phyloP scores from a whole-genome alignment of 2,888 invertebrate genomes.

The Teleiodes luculella region DNA sequence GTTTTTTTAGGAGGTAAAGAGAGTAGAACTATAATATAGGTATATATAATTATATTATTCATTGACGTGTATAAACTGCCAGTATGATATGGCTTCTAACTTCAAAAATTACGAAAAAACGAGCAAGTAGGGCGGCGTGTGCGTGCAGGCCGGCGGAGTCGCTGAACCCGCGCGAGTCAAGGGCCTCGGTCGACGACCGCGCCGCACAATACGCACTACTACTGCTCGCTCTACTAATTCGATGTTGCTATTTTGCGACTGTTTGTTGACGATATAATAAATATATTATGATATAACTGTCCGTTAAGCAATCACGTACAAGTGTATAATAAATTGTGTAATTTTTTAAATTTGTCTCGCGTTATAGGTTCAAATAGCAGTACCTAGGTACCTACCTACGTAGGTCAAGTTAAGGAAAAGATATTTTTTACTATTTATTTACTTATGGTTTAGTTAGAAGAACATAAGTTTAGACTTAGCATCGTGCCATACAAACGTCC shows the following conservation, averaged over 20 bases:
- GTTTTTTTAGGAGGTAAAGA: too few relatives aligned
- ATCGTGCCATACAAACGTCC: too few relatives aligned
- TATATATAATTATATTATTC: too few relatives aligned
- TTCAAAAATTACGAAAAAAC: conserved; percentile 8
- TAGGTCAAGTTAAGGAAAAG: too few relatives aligned
- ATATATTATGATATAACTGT: neutral
- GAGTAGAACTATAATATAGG: too few relatives aligned
- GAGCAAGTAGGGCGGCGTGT: neutral
- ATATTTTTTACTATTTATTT: too few relatives aligned
- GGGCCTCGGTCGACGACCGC: conserved; percentile 77
- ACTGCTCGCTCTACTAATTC: conserved; percentile 40
- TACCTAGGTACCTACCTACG: too few relatives aligned
- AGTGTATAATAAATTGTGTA: too few relatives aligned
- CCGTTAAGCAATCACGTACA: neutral
- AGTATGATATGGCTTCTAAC: neutral
- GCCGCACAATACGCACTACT: conserved; percentile 57
- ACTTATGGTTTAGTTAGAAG: too few relatives aligned
- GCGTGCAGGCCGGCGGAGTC: conserved; percentile 40
- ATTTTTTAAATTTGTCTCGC: too few relatives aligned
- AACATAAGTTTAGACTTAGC: too few relatives aligned
- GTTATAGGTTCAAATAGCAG: too few relatives aligned
- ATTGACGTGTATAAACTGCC: conserved; percentile 3
- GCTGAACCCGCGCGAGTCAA: conserved; percentile 73
- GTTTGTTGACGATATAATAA: conserved; percentile 11
- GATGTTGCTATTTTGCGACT: conserved; percentile 25